These are phyloP conservation scores for Camptogramma bilineatum DNA, from an alignment of 2,888 invertebrate species.

Conservation along the genomic window DNA sequence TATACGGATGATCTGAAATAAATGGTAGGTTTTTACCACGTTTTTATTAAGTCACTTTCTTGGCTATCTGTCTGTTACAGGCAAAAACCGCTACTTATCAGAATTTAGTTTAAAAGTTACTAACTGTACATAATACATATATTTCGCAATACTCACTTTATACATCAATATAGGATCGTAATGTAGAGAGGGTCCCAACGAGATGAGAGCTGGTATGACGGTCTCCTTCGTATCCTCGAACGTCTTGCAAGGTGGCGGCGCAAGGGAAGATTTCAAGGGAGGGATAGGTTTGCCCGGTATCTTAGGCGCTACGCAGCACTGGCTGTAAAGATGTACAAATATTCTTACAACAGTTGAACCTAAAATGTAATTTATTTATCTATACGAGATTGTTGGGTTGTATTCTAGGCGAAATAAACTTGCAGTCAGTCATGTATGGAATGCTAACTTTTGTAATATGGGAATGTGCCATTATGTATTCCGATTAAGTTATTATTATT, in stretches of 20 bases:
- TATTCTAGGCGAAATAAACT: no score
- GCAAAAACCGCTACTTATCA: no score
- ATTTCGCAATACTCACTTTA: constrained; percentile 83
- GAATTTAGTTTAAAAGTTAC: not conserved
- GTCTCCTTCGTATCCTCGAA: constrained; percentile 90
- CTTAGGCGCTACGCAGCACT: constrained; percentile 90
- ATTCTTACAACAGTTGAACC: not conserved
- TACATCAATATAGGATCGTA: constrained; percentile 95
- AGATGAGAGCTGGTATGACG: constrained; percentile 93
- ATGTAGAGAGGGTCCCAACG: constrained; percentile 95
- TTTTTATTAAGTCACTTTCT: no score
- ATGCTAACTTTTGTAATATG: no score
- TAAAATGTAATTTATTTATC: not conserved
- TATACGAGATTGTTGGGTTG: no score
- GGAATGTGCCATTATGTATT: no score
- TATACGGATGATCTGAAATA: constrained; percentile 75
- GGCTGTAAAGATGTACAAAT: constrained; percentile 71
- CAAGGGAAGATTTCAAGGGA: constrained; percentile 82
- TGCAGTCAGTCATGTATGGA: no score
- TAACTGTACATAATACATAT: no score
- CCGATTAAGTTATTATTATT: no score
- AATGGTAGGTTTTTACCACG: not conserved
- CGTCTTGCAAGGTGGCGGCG: constrained; percentile 88
- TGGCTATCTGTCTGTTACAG: no score
- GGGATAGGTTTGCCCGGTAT: constrained; percentile 86